These are phyloP conservation scores for Perca fluviatilis DNA, from an alignment of 2,113 vertebrate species.

Conservation along the genomic window DNA sequence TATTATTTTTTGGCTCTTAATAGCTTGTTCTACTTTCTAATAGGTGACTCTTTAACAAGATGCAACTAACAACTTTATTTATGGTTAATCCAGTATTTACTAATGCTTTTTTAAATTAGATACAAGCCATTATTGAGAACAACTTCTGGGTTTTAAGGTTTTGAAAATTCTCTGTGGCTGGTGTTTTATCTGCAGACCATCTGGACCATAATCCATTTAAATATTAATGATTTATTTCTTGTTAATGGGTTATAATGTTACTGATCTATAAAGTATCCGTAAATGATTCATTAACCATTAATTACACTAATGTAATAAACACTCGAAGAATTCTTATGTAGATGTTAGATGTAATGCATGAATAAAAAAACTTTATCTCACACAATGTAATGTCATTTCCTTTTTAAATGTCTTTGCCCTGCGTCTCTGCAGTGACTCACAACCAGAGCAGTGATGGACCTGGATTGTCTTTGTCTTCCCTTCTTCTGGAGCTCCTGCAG, in stretches of 20 bases:
- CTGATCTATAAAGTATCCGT: neutral
- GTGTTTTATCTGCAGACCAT: neutral
- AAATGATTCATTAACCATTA: neutral
- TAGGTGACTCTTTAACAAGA: neutral
- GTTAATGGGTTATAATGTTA: neutral
- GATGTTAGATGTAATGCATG: neutral
- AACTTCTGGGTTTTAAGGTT: slow-evolving; percentile 4
- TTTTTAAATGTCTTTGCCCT: slow-evolving; percentile 1
- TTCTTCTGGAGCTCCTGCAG: slow-evolving; percentile 50
- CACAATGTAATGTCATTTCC: too few relatives aligned
- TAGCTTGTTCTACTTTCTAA: neutral
- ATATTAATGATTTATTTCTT: neutral
- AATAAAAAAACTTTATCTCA: too few relatives aligned
- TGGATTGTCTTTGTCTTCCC: neutral
- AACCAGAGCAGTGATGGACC: slow-evolving; percentile 14
- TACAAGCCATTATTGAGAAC: neutral
- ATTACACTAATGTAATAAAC: neutral
- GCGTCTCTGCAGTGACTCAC: slow-evolving; percentile 42
- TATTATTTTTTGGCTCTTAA: neutral
- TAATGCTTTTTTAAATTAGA: neutral
- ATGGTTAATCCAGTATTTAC: neutral
- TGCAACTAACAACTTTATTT: neutral
- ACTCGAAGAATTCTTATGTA: neutral
- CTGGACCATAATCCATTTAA: neutral
- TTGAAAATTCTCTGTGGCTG: neutral